These are phyloP conservation scores for Agrotis exclamationis DNA, from an alignment of 2,888 invertebrate genomes.

Conservation along the genomic window DNA sequence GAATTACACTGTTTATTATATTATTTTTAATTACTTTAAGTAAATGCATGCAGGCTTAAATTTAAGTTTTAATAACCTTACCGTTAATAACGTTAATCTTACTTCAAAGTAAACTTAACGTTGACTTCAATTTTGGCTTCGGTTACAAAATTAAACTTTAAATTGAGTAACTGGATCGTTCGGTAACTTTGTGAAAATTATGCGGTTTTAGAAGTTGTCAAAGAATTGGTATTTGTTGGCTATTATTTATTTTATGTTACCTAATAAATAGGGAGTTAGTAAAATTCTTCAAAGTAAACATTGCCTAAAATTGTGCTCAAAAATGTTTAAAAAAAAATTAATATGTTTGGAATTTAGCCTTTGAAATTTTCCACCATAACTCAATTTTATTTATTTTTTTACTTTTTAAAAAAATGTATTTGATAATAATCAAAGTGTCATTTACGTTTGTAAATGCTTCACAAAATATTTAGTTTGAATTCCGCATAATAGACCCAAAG, in stretches of 20 bases:
- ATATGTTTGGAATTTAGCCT: too few species aligned
- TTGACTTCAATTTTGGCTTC: slow-evolving; percentile 37
- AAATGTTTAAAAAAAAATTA: too few species aligned
- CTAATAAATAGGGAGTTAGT: neutral
- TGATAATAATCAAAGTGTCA: too few species aligned
- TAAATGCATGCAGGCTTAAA: neutral
- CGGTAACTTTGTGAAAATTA: slow-evolving; percentile 34
- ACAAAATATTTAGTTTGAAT: too few species aligned
- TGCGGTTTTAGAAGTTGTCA: slow-evolving; percentile 1
- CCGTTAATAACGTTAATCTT: slow-evolving; percentile 25
- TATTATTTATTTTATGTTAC: slow-evolving; percentile 1
- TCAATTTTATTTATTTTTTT: too few species aligned
- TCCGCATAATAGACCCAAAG: too few species aligned
- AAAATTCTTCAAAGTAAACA: neutral
- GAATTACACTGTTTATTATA: too few species aligned
- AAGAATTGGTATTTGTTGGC: neutral
- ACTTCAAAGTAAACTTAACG: slow-evolving; percentile 19
- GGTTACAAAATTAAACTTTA: slow-evolving; percentile 39
- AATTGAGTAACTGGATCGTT: slow-evolving; percentile 42
- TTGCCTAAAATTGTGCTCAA: too few species aligned
- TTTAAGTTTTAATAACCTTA: slow-evolving; percentile 28
- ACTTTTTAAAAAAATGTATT: too few species aligned
- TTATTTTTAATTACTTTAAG: neutral
- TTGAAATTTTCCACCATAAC: too few species aligned
- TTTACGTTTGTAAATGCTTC: too few species aligned